Evolutionary conservation across 2,888 invertebrate genomes (phyloP).

Genomic region (Callimorpha dominula): DNA sequence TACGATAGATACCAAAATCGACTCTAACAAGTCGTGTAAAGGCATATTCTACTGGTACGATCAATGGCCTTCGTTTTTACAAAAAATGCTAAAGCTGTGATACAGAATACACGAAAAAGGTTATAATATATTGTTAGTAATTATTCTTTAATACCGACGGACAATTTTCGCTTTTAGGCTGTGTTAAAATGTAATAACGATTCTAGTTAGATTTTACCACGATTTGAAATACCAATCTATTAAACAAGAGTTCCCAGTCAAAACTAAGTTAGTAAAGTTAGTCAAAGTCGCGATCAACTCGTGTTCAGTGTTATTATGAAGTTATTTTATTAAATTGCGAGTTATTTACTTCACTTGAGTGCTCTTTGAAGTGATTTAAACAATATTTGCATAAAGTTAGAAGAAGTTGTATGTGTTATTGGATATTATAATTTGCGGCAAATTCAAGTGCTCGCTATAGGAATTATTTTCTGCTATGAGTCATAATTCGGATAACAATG

Average conservation of each 20-base stretch:
- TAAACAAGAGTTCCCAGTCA: constrained; percentile 25
- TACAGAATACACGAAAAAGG: constrained; percentile 70
- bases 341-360: constrained; percentile 23
- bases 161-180: constrained; percentile 42
- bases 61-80: constrained; percentile 65
- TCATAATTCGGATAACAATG: constrained; percentile 59
- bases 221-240: constrained; percentile 21
- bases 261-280: constrained; percentile 42
- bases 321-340: constrained; percentile 24
- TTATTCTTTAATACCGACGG: constrained; percentile 43
- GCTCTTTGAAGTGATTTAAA: constrained; percentile 26
- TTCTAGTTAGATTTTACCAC: constrained; percentile 9
- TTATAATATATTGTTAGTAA: constrained; percentile 66
- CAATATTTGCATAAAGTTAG: constrained; percentile 20
- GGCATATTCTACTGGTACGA: constrained; percentile 47
- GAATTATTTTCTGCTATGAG: constrained; percentile 60
- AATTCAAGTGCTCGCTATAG: constrained; percentile 59
- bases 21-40: constrained; percentile 57
- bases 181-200: constrained; percentile 28
- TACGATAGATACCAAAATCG: constrained; percentile 46
- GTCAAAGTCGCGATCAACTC: constrained; percentile 49
- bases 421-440: constrained; percentile 60
- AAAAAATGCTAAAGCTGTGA: constrained; percentile 62
- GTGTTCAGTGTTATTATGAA: constrained; percentile 37
- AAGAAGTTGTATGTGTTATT: constrained; percentile 32